Evolutionary conservation across 2,113 vertebrate species (phyloP).

Genomic region (Anhinga anhinga): DNA sequence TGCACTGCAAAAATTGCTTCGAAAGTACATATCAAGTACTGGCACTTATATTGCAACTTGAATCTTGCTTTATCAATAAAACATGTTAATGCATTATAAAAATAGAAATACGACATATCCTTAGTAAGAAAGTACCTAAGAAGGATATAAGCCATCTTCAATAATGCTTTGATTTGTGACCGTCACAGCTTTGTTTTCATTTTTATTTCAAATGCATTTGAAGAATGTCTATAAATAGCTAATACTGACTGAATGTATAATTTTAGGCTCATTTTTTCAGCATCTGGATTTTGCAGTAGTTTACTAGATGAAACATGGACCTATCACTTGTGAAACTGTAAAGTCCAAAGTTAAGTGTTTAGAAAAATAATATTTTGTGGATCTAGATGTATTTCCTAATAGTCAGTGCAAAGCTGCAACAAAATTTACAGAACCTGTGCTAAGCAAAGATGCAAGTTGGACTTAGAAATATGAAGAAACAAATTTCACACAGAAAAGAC

Average conservation of each 20-base stretch:
- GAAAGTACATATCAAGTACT: neutral
- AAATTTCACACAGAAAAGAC: neutral
- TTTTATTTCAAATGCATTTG: constrained; percentile 30
- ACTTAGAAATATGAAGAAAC: neutral
- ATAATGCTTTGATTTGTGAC: neutral
- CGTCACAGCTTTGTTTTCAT: neutral
- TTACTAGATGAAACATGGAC: constrained; percentile 5
- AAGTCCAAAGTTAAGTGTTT: neutral
- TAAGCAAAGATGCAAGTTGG: neutral
- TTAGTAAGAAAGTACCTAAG: neutral
- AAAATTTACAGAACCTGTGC: neutral
- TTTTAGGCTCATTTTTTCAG: constrained; percentile 18
- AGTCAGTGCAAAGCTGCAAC: neutral
- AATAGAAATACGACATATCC: neutral
- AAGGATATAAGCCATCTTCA: constrained; percentile 12
- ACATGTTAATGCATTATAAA: neutral
- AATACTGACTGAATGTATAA: neutral
- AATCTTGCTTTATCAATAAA: neutral
- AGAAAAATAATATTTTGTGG: neutral
- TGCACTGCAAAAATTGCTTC: neutral
- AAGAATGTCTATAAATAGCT: constrained; percentile 52
- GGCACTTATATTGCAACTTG: neutral
- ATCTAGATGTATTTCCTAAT: neutral
- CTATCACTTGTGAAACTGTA: neutral
- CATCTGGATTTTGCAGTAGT: constrained; percentile 13